Evolutionary conservation across 2,888 invertebrate species (phyloP), one percentile per base, ranked within the genome.

Genomic region (Cryptus viduatorius): DNA sequence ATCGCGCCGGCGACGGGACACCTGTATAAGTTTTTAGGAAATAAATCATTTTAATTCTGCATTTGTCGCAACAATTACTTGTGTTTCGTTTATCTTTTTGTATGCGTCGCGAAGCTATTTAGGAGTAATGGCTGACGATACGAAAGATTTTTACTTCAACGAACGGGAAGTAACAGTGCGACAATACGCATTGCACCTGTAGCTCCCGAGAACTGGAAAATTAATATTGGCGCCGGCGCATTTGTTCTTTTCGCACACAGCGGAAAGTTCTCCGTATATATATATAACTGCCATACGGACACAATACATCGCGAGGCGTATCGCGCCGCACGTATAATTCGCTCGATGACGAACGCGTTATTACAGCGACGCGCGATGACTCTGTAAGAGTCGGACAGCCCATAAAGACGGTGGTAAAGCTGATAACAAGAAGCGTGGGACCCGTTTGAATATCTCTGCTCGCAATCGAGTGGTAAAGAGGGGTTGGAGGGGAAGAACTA

Each of bases 21-120:
- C 44, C 42, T 75, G 83, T 83, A 67, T 61, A 81, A 80, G 67
- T 65, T 81, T 50, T 8, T 65, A 56, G 16, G 16, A 67, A 79
- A 79, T 78, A 78, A 78, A 82, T 56, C 44, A 72, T 72, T 53
- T 3, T 16, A 44, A 65, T 72, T 8, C 65, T 42, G 16, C 48
- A 7, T 44, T 46, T 42, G 46, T 42, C 14, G 7, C 53, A 37
- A 72, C 12, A 50, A 69, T 14, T 37, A 37, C 10, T 16, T 19
- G 29, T n/a, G n/a, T 44, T 44, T 14, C 29, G 68, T 42, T 24
- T 24, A 12, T 19, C 4, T 19, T 46, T 19, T 67, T 3, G 7
- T 37, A 8, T 37, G 7, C 37, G 1, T 4, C 37, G 7, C 37
- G 37, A 37, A 8, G 7, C 5, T 37, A 8, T 8, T 8, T 7